These are phyloP conservation scores for Astreopora myriophthalma DNA, from an alignment of 64 coral and sea anemone species.

Conservation along the genomic window DNA sequence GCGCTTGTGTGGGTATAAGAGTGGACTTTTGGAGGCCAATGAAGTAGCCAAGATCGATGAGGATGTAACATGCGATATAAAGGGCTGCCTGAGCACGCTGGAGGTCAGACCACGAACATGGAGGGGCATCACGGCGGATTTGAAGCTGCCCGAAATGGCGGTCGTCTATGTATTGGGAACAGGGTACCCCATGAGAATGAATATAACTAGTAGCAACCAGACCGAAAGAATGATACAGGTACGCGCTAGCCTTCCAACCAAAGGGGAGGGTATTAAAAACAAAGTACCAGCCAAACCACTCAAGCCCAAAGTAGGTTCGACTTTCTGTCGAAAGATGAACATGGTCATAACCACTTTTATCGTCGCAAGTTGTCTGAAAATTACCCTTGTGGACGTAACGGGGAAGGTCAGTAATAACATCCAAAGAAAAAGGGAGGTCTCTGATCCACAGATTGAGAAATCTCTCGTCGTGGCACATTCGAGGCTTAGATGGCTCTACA, in stretches of 20 bases:
- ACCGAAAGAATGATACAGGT: too few species aligned
- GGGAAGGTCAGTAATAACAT: too few species aligned
- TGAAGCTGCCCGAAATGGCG: neutral
- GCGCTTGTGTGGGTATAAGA: neutral
- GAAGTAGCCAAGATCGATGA: conserved; percentile 11
- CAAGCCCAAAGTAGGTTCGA: too few species aligned
- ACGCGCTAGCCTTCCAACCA: conserved; percentile 45
- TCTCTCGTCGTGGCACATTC: too few species aligned
- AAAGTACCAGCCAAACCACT: conserved; percentile 1
- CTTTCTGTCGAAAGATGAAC: too few species aligned
- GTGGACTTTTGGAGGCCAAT: conserved; percentile 16
- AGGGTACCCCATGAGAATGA: neutral
- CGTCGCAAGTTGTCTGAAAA: too few species aligned
- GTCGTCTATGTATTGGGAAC: conserved; percentile 25
- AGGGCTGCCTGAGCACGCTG: neutral
- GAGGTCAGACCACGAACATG: neutral
- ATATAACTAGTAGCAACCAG: neutral
- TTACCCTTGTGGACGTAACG: too few species aligned
- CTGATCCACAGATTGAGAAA: too few species aligned
- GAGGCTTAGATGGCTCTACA: too few species aligned
- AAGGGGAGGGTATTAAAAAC: neutral
- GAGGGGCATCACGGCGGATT: neutral
- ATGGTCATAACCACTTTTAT: too few species aligned
- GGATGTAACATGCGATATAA: neutral
- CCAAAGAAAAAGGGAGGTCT: too few species aligned